These are phyloP conservation scores for Odontophorus gujanensis DNA, from an alignment of 2,113 vertebrate genomes.

Conservation along the genomic window DNA sequence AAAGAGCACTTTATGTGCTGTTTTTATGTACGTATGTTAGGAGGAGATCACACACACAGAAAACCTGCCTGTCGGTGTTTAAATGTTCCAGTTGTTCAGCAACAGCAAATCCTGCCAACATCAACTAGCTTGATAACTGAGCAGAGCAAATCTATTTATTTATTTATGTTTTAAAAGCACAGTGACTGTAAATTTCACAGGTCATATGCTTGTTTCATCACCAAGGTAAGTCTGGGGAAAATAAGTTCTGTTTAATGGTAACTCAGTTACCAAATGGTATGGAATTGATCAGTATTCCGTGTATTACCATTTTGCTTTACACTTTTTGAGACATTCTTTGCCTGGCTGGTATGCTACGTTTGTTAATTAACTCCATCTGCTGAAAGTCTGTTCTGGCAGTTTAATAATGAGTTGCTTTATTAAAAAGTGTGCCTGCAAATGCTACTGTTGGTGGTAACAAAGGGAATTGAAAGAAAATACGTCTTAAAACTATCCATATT, in stretches of 20 bases:
- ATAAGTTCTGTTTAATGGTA: not conserved
- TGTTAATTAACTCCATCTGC: conserved; percentile 50
- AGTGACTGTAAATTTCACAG: conserved; percentile 2
- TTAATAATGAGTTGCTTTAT: conserved; percentile 26
- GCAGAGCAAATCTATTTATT: conserved; percentile 6
- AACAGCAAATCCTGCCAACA: conserved; percentile 15
- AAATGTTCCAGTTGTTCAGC: not conserved
- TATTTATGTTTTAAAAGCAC: not conserved
- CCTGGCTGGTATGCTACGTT: not conserved
- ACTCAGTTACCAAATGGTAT: not conserved
- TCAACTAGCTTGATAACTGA: conserved; percentile 17
- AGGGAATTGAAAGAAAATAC: not conserved
- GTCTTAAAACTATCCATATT: not conserved
- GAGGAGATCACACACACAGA: not conserved
- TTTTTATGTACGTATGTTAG: not conserved
- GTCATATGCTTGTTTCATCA: not conserved
- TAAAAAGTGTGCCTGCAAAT: not conserved
- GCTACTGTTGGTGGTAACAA: not conserved
- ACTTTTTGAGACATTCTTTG: not conserved
- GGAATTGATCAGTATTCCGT: not conserved
- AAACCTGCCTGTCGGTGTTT: not conserved
- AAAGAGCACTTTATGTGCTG: not conserved
- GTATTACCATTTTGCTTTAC: not conserved
- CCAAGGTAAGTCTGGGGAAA: not conserved
- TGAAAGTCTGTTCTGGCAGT: not conserved